Evolutionary conservation across 1,140 invertebrate species (phyloP), one percentile per base, ranked within the genome.

Genomic region (Aphelenchoides avenae): DNA sequence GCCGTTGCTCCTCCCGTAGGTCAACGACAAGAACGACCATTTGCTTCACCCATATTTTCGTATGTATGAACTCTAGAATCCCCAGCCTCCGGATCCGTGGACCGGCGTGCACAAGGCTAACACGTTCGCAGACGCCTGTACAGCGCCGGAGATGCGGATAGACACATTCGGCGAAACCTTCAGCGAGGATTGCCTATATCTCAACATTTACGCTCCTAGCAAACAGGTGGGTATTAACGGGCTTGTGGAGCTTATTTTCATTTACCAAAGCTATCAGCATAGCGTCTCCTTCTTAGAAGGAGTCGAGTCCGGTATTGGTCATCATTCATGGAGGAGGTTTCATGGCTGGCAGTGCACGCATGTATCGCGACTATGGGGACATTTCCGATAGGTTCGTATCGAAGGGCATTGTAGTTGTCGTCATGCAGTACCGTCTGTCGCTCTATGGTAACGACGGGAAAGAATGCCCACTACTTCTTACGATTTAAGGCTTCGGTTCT

Each of bases 311-410:
- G 0, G 62, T 75, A 4, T 61, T 76, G 41, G 59, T 76, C 7
- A 70, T 56, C 39, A 56, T 76, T 26, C 74, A 75, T 46, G 73
- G 74, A 18, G 57, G 44, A 4, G 48, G 11, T 34, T 61, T 61
- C 34, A 40, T 53, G 43, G 44, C 42, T n/a, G 58, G 58, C 15
- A 36, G 44, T 11, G 41, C 58, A 18, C 63, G 41, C 29, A 11
- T n/a, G 11, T 52, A 61, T 27, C n/a, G n/a, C n/a, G 44, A 26
- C 20, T 18, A 47, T 24, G 24, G 18, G 5, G 29, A 37, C 9
- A 27, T 61, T 6, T 57, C 31, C 11, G 37, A 51, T 33, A 42
- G 37, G 26, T 44, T 56, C 42, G 62, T 26, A 11, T 31, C 44
- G 7, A 46, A 22, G 11, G 57, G 34, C 15, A 42, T 62, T 36